Evolutionary conservation across 2,113 vertebrate species (phyloP), one percentile per base, ranked within the genome.

Genomic region (Rhadina sibilatrix): DNA sequence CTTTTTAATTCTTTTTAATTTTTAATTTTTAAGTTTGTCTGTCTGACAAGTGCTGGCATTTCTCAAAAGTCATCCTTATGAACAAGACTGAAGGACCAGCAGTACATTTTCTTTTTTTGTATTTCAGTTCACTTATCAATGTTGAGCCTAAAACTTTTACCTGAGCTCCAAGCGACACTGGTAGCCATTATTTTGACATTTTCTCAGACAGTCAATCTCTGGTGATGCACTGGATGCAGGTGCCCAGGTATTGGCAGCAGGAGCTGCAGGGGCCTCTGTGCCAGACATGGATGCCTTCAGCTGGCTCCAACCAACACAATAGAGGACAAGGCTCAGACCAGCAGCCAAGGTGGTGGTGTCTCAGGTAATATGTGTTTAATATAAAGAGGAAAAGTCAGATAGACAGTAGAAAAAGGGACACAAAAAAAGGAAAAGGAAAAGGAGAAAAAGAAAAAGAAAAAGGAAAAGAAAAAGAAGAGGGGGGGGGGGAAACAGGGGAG

Each of bases 241-340:
- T 40, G 11, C 9, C 44, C 38, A 38, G 23, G 5, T 1, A 2
- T 1, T 31, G 18, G 15, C n/a, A 49, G 42, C 0, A 0, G 9
- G 28, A 42, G 11, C 37, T 52, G 37, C 47, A 30, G 33, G 5
- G 8, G 10, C 6, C 4, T 38, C 31, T 21, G 20, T 18, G 25
- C 9, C 1, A 1, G 18, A 20, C 15, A 22, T 10, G 35, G 6
- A 3, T 0, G 1, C 8, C 40, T 52, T 37, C 53, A 63, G 19
- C 2, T 1, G 1, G 12, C 7, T 82, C 12, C 50, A 54, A 8
- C 2, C 2, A 4, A 6, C 31, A 37, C 3, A 3, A 25, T 0
- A 1, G 4, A 56, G 20, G 15, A 20, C 6, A 77, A 2, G 0
- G 25, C 27, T 52, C 13, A 38, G 22, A 5, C 33, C 27, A 3